Base-by-base conservation (phyloP, 2,888 invertebrate genomes). In the Ophraella communa region DNA sequence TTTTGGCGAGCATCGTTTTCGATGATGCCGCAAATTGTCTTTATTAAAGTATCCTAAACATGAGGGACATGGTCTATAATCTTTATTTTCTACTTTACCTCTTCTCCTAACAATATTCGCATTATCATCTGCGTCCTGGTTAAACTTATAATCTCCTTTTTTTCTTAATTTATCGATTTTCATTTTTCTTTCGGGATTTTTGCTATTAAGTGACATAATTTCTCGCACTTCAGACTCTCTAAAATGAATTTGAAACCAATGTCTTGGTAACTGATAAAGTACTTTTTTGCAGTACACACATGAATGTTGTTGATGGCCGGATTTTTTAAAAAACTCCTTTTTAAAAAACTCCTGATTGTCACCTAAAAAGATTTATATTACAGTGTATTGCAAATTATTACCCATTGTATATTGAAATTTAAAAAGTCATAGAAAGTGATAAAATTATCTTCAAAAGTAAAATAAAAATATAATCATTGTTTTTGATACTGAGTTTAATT, bases 21-120 rank as follows among this genome's bases (percentile, higher is more conserved):
- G 44, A 30, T 58, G 58, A 21, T 57, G 47, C 2, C 47, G 57
- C 30, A 58, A 33, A 11, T 58, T 58, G 47, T 30, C 33, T 30
- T 58, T 58, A 24, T 30, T 58, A 47, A 58, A 58, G 47, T 58
- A 58, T 27, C 58, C 58, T 3, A 58, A 58, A 20, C 58, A 58
- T 27, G 58, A 58, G n/a, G 49, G 47, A 27, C 58, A 30, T 10
- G 47, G 47, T 23, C 45, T 20, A 47, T 27, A 30, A 39, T 54
- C 23, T 33, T 4, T 17, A 24, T 30, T 30, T 5, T 24, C 27
- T 21, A 10, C 24, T 27, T 10, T 47, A 47, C 24, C 24, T n/a
- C 33, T 33, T 33, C 33, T 33, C n/a, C 11, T n/a, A 33, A 33
- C 33, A 33, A 33, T 33, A 33, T 33, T 33, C n/a, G 11, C n/a